Conservation (phyloP, 2,113 vertebrate species). For the Daphoenositta chrysoptera region DNA sequence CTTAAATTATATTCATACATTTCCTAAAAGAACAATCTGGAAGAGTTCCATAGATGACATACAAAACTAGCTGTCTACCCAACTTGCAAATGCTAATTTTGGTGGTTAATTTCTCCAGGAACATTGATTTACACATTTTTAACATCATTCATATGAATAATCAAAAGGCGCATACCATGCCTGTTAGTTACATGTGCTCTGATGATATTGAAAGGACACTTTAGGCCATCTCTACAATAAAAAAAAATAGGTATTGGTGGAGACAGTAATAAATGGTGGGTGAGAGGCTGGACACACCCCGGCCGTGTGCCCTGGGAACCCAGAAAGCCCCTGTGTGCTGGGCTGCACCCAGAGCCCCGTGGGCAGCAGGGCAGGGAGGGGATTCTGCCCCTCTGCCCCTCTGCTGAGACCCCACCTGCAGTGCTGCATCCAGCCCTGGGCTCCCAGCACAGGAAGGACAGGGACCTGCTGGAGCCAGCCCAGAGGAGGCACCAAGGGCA, state of each 20-base stretch:
- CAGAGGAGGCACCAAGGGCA: neutral
- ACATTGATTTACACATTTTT: neutral
- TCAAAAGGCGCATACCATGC: neutral
- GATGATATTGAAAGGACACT: neutral
- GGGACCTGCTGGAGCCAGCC: neutral
- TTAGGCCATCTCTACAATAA: neutral
- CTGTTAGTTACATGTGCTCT: neutral
- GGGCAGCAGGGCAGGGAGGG: neutral
- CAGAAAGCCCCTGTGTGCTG: neutral
- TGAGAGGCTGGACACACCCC: rapidly evolving
- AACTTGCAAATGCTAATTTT: neutral
- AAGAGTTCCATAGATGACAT: neutral
- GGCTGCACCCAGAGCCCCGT: neutral
- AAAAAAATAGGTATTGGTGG: neutral
- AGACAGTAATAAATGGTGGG: neutral
- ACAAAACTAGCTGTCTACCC: neutral
- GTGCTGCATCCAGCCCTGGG: neutral
- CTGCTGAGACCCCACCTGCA: neutral
- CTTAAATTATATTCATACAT: neutral
- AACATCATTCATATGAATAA: neutral
- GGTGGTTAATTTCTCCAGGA: neutral
- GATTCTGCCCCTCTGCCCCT: neutral
- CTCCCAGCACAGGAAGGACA: neutral
- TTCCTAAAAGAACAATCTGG: neutral
- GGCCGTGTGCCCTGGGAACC: rapidly evolving